Evolutionary conservation across 2,888 invertebrate species (phyloP), one percentile per base, ranked within the genome.

Genomic region (Magallana nippona): DNA sequence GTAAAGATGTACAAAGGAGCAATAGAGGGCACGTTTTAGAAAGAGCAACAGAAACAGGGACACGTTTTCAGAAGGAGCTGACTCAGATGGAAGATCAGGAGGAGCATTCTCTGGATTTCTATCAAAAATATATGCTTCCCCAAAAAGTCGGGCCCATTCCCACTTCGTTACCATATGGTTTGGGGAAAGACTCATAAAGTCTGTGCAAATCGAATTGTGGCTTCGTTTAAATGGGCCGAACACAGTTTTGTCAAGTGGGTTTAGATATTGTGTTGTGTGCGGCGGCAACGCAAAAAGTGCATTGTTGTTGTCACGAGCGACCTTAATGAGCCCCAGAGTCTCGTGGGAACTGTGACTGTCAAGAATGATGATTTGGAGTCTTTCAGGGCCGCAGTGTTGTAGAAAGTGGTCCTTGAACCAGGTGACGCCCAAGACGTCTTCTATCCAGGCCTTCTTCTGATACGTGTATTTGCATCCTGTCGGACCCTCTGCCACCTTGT

Each of bases 331-430:
- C n/a, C n/a, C n/a, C 19, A 84, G 77, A 5, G 60, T 85, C 60
- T 82, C 82, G 78, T 88, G 86, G 1, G 84, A 83, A 27, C 82
- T 82, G 79, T 88, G 88, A 17, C 80, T 81, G 60, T 88, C 88
- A 63, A 87, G 77, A n/a, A 86, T 79, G 2, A 88, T 81, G 15
- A 87, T 62, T 78, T 88, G 87, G 22, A 87, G 86, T 56, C 87
- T 79, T 27, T 82, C 87, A n/a, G 83, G 78, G 13, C 88, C 86
- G 56, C 83, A 83, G 60, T 83, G 78, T 13, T 55, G 55, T 27
- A 85, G 77, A 32, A 83, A 85, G 15, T 78, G 77, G 63, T 82
- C 82, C 27, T 57, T 63, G 5, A 82, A 82, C 84, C 82, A 84
- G 17, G 78, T 77, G 8, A 84, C 71, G 8, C 84, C 82, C 56